Base-by-base conservation (phyloP, 2,888 invertebrate genomes). In the Andrena trimmerana region DNA sequence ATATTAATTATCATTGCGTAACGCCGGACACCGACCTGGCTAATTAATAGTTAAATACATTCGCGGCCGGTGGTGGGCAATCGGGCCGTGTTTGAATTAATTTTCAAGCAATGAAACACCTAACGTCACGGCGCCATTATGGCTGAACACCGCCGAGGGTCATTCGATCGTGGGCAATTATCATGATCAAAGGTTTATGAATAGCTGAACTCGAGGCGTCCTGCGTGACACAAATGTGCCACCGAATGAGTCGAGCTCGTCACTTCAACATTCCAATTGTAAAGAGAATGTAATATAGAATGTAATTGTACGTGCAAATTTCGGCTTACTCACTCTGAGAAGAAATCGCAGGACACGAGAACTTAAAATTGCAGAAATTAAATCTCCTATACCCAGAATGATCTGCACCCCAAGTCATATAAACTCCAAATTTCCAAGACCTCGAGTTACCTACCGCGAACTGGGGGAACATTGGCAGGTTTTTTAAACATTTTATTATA, bases 31-130 rank as follows among this genome's bases (percentile, higher is more conserved):
- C 67, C 36, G 29, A 50, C 63, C 31, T 29, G 8, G 70, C 67
- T 71, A 81, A 82, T 82, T 82, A 81, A 82, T 82, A 81, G 75
- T 81, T 81, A 81, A 82, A 82, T 67, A 81, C 59, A 70, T 70
- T 67, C 69, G 33, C 59, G 36, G 7, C 29, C 27, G 5, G 24
- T 57, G 29, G 48, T 69, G 42, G 2, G 42, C 42, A 48, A 13
- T 27, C 67, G 33, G 31, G 31, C 52, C 33, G 57, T 16, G 70
- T 36, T 33, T 54, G 60, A 80, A 80, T 80, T 80, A 77, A 81
- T 81, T 81, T 74, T 66, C 81, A 27, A 24, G 54, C 78, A 13
- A 27, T 65, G 76, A 42, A 54, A 67, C 36, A 27, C 72, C 72
- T 78, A 67, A 68, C 67, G 13, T 72, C 68, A 50, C 69, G 70